These are phyloP conservation scores for Triplophysa yarkandensis DNA, from an alignment of 2,797 vertebrate species.

Conservation along the genomic window DNA sequence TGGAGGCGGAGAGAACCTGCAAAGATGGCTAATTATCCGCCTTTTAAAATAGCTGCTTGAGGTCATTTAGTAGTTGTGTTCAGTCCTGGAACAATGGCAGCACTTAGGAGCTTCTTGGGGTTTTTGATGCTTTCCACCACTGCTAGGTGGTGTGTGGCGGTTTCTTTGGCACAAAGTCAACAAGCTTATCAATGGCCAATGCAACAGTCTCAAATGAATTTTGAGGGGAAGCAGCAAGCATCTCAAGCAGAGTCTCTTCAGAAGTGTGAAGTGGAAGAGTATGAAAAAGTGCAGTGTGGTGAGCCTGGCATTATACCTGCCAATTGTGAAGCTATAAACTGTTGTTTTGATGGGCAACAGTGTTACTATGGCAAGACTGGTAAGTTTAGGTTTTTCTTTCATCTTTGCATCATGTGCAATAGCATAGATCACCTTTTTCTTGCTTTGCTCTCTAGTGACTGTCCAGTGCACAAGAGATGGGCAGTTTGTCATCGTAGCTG, in stretches of 20 bases:
- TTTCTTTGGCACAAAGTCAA: neutral
- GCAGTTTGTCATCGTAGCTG: slow-evolving; percentile 70
- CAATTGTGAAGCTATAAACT: slow-evolving; percentile 58
- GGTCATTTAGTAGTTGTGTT: neutral
- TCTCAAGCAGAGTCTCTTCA: slow-evolving; percentile 18
- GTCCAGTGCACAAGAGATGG: slow-evolving; percentile 73
- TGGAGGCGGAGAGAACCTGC: neutral
- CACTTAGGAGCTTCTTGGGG: neutral
- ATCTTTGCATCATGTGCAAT: neutral
- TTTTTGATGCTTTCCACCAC: neutral
- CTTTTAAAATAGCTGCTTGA: slow-evolving; percentile 12
- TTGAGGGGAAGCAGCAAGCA: neutral
- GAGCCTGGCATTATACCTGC: neutral
- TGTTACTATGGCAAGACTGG: slow-evolving; percentile 71
- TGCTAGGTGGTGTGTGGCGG: neutral
- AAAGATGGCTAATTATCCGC: slow-evolving; percentile 19
- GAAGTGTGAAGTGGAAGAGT: slow-evolving; percentile 54
- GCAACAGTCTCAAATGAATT: neutral
- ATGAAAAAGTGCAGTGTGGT: slow-evolving; percentile 63
- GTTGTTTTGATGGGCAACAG: slow-evolving; percentile 67
- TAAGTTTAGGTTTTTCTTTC: slow-evolving; percentile 47
- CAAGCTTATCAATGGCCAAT: neutral
- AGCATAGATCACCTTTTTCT: slow-evolving; percentile 22
- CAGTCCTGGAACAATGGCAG: neutral
- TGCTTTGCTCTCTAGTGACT: slow-evolving; percentile 63